A percentile compares a stretch with the other conserved stretches of the same genome.
phyloP scores from a whole-genome alignment of 2,888 invertebrate genomes.

The Acronicta alni region DNA sequence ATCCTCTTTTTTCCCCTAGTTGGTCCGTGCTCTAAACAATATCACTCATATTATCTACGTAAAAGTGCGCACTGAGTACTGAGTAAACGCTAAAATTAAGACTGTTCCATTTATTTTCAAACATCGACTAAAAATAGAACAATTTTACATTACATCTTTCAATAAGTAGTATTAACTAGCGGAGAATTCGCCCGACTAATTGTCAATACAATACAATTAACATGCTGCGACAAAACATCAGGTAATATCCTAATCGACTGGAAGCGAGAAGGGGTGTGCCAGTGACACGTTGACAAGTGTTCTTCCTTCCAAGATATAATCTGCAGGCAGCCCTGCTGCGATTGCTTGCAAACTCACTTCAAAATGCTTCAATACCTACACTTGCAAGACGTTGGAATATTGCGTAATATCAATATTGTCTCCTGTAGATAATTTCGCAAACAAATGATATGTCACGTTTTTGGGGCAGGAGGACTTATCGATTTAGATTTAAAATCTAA shows the following conservation, averaged over 20 bases:
- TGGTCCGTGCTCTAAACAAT: too few relatives aligned
- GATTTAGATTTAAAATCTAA: too few relatives aligned
- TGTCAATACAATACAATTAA: conserved; percentile 45
- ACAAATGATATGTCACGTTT: neutral
- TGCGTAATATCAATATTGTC: conserved; percentile 37
- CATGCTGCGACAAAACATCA: conserved; percentile 35
- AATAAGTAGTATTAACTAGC: neutral
- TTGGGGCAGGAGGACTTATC: too few relatives aligned
- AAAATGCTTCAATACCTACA: conserved; percentile 25
- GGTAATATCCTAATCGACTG: conserved; percentile 39
- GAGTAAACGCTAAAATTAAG: too few relatives aligned
- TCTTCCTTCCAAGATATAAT: conserved; percentile 50
- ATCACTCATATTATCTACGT: too few relatives aligned
- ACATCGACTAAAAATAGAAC: neutral
- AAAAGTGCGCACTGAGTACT: too few relatives aligned
- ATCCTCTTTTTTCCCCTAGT: too few relatives aligned
- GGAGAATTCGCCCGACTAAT: conserved; percentile 14
- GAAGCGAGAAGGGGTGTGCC: conserved; percentile 33
- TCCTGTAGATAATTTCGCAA: conserved; percentile 10
- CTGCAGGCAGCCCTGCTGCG: conserved; percentile 54
- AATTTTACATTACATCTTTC: neutral
- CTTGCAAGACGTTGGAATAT: conserved; percentile 29
- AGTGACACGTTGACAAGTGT: conserved; percentile 60
- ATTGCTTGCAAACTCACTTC: conserved; percentile 51
- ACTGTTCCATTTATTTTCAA: neutral